phyloP scores from a whole-genome alignment of 2,113 vertebrate genomes.

The Danionella cerebrum region DNA sequence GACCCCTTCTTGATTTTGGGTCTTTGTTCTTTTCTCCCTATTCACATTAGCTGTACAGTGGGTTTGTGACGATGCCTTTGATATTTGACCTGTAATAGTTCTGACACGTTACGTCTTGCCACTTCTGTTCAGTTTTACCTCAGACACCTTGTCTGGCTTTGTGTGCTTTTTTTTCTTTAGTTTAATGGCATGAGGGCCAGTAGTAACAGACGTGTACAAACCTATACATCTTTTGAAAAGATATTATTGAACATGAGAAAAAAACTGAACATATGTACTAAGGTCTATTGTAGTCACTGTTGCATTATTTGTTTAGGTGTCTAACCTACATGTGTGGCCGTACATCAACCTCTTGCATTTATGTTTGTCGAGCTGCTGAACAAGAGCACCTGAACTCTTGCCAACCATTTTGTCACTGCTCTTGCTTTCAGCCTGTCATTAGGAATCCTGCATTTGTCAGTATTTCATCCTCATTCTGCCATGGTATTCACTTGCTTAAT shows the following conservation, averaged over 20 bases:
- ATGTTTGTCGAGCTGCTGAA: neutral
- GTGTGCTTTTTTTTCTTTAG: conserved; percentile 6
- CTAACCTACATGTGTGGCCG: neutral
- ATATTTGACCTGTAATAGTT: conserved; percentile 12
- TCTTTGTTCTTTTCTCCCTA: conserved; percentile 32
- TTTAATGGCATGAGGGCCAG: neutral
- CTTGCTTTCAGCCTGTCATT: neutral
- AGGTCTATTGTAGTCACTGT: neutral
- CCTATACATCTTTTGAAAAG: neutral
- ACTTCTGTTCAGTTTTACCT: neutral
- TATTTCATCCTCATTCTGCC: neutral
- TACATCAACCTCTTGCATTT: neutral
- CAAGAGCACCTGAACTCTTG: no score
- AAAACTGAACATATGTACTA: neutral
- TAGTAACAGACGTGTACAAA: neutral
- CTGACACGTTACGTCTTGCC: conserved; percentile 28
- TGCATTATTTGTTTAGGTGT: conserved; percentile 1
- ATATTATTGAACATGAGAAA: neutral
- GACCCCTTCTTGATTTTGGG: conserved; percentile 30
- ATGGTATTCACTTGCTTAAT: neutral
- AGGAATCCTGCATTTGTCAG: neutral
- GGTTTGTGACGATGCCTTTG: conserved; percentile 21
- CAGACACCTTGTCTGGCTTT: neutral
- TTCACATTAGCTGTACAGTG: conserved; percentile 14
- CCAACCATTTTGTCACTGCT: neutral